Percentiles rank a stretch among this genome's conserved stretches.
Evolutionary conservation across 1,140 invertebrate genomes (phyloP).

Genomic region (Bradynema listronoti): DNA sequence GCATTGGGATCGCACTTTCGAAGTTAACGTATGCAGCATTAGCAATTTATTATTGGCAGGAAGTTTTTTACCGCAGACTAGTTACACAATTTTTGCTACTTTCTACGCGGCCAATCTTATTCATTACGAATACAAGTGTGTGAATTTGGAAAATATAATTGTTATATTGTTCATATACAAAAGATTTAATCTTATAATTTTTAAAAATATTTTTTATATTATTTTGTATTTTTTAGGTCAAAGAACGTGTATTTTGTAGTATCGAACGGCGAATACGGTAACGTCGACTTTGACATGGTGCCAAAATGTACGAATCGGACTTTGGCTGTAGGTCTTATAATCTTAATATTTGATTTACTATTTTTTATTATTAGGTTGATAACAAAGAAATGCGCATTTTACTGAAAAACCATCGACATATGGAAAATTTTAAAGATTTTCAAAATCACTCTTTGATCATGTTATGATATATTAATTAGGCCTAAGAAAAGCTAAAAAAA

Average conservation of each 20-base stretch:
- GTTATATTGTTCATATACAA: background rate
- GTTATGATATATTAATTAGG: no score
- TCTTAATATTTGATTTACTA: no score
- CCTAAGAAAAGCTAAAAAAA: no score
- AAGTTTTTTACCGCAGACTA: conserved; percentile 15
- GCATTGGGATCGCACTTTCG: conserved; percentile 9
- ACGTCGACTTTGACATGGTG: conserved; percentile 17
- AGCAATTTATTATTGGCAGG: conserved; percentile 13
- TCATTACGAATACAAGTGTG: conserved; percentile 41
- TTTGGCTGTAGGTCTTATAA: conserved; percentile 28
- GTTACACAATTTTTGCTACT: conserved; percentile 39
- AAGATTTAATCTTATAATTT: background rate
- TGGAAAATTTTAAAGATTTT: conserved; percentile 12
- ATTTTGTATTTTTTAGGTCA: conserved; percentile 23
- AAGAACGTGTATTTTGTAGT: conserved; percentile 41
- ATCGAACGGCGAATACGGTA: conserved; percentile 45
- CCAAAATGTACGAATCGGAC: conserved; percentile 40
- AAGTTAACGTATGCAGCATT: background rate
- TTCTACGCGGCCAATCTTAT: conserved; percentile 43
- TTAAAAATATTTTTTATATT: conserved; percentile 3
- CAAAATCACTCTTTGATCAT: background rate
- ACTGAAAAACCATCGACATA: no score
- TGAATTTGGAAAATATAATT: background rate
- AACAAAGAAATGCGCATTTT: no score
- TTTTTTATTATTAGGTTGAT: no score